Evolutionary conservation across 2,797 vertebrate genomes (phyloP), one percentile per base, ranked within the genome.

Genomic region (Anguilla obscura): DNA sequence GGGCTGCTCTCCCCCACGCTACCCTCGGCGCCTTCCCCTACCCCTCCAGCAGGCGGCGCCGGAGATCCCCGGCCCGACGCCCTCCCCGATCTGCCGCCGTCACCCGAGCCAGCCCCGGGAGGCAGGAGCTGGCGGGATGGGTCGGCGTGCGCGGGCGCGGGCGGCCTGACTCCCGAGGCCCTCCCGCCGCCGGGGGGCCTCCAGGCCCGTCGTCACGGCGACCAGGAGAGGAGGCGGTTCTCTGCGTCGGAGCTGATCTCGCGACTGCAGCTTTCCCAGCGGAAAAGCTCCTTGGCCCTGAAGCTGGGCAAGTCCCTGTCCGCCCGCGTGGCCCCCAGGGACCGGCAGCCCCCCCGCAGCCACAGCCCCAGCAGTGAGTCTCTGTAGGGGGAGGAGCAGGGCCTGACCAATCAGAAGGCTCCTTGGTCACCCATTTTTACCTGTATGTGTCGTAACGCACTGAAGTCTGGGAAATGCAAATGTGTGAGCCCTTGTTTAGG

Each of bases 241-340:
- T 98, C 97, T 0, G 97, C 97, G 16, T 98, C 97, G 0, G 97
- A 98, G 87, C 95, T 98, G 48, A 97, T 98, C 92, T 97, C 96
- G 12, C 95, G 97, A 86, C 95, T 98, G 54, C 97, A 98, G 93
- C 95, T 97, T 50, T 96, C 96, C 5, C 97, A 97, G 84, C 96
- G 95, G 86, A 96, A 96, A 91, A 96, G 93, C 93, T 97, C 96
- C 52, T 97, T 97, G 91, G 96, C 97, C 7, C 91, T 98, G 89
- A 97, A 97, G 90, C 93, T 98, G 89, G 97, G 97, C 71, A 97
- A 98, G 89, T 97, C 96, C 0, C 94, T 97, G 12, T 96, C 97
- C 2, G 95, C 96, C 69, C 95, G 96, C 30, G 96, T 95, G 0
- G 90, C 94, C 84, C 93, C 95, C 56, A 94, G 95, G 30, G 97